Evolutionary conservation across 2,797 vertebrate species (phyloP), one percentile per base, ranked within the genome.

Genomic region (Florisuga fusca): DNA sequence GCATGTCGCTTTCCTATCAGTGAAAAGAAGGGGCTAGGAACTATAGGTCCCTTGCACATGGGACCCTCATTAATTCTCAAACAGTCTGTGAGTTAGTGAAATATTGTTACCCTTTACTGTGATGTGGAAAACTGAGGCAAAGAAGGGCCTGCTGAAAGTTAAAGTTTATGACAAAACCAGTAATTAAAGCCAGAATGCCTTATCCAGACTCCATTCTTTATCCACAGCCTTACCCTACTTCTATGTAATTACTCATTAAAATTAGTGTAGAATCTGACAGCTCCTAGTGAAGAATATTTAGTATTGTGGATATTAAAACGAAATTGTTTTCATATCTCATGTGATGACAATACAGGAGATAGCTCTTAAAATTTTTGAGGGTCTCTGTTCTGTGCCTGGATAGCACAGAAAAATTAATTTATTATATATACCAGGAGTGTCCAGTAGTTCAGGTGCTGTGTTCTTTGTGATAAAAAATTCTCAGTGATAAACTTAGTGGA

Each of bases 1-100:
- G 93, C 84, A 81, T 85, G 82, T 92, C 86, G 77, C 74, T 94
- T 94, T 87, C 67, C 89, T 95, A 78, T 95, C 94, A 87, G 71
- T 74, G 43, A 45, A 90, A 90, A 91, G 95, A 97, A 90, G 89
- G 33, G 87, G 77, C 66, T 67, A 75, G 74, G 89, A 93, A 93
- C 82, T 94, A 9, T 74, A 85, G 41, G 74, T 94, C 93, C 87
- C 69, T 84, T 86, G 81, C 64, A 82, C 48, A 36, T 67, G 86
- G 71, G 68, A 94, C 62, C 10, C 63, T 93, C 74, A 63, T 94
- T 95, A 96, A 83, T 89, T 91, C 72, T 87, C 61, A 62, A 48
- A 81, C 27, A 25, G 75, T 18, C 18, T 72, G 10, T 41, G 82
- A 82, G 33, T 83, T 85, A 81, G 53, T 82, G 81, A 94, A 91